Evolutionary conservation across 1,140 invertebrate species (phyloP).

Genomic region (Caerostris darwini): DNA sequence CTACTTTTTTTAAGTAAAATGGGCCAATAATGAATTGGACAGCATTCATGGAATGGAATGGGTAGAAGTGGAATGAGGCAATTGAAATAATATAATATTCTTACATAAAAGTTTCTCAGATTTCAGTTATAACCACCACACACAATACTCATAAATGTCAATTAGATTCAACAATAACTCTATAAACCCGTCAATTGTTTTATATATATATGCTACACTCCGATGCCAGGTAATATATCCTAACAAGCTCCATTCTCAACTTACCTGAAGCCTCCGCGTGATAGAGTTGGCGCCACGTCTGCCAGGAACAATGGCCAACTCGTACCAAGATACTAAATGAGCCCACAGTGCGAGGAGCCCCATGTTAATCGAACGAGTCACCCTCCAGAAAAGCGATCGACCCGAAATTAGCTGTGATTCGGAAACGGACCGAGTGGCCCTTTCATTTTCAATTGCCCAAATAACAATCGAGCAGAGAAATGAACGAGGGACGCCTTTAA

Average conservation of each 20-base stretch:
- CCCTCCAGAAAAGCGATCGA: slow-evolving; percentile 60
- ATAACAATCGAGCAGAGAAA: slow-evolving; percentile 51
- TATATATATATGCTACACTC: neutral
- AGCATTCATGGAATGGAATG: too few relatives aligned
- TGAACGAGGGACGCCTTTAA: slow-evolving; percentile 67
- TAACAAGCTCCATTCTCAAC: slow-evolving; percentile 14
- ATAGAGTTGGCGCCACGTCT: neutral
- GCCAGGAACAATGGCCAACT: neutral
- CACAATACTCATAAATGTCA: neutral
- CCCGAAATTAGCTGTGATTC: slow-evolving; percentile 69
- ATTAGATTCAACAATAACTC: neutral
- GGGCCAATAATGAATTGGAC: too few relatives aligned
- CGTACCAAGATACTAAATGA: neutral
- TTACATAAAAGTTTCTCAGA: too few relatives aligned
- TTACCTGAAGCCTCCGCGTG: neutral
- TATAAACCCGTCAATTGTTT: neutral
- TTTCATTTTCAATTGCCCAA: slow-evolving; percentile 70
- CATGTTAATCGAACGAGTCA: slow-evolving; percentile 56
- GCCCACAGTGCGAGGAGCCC: neutral
- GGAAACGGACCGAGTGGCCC: slow-evolving; percentile 45
- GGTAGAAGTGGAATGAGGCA: too few relatives aligned
- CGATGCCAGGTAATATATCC: neutral
- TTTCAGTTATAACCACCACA: neutral
- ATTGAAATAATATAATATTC: too few relatives aligned
- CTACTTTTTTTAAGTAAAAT: too few relatives aligned